These are phyloP conservation scores for Ormia ochracea DNA, from an alignment of 2,888 invertebrate species.

Conservation along the genomic window DNA sequence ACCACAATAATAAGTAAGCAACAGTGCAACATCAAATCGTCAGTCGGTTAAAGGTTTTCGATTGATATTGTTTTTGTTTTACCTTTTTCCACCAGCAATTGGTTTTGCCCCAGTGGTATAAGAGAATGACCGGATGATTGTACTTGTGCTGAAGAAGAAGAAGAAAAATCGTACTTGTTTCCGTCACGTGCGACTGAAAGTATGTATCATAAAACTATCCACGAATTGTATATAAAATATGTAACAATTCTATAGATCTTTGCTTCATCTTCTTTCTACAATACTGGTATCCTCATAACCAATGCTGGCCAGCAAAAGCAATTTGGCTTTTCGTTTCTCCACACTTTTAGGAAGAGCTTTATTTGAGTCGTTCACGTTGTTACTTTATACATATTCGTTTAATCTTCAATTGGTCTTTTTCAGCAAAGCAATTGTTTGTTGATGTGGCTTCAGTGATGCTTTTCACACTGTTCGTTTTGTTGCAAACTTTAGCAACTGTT, in stretches of 20 bases:
- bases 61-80: slow-evolving; percentile 10
- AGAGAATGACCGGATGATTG: slow-evolving; percentile 12
- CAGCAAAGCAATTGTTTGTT: slow-evolving; percentile 12
- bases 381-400: slow-evolving; percentile 27
- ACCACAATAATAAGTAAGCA: slow-evolving; percentile 9
- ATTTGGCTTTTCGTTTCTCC: background rate
- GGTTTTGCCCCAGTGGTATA: slow-evolving; percentile 16
- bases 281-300: background rate
- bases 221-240: slow-evolving; percentile 22
- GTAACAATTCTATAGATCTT: slow-evolving; percentile 32
- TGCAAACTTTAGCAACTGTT: slow-evolving; percentile 16
- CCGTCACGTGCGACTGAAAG: slow-evolving; percentile 62
- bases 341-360: slow-evolving; percentile 10
- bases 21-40: slow-evolving; percentile 6
- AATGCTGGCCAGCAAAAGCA: background rate
- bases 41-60: background rate
- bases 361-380: slow-evolving; percentile 1
- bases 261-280: background rate
- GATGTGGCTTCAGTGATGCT: slow-evolving; percentile 22
- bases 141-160: slow-evolving; percentile 6
- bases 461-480: slow-evolving; percentile 18
- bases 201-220: slow-evolving; percentile 41
- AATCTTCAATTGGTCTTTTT: slow-evolving; percentile 38
- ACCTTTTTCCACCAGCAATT: slow-evolving; percentile 11
- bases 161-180: slow-evolving; percentile 51